These are phyloP conservation scores for Anoncus sp. DNA, from an alignment of 2,888 invertebrate species.

Conservation along the genomic window DNA sequence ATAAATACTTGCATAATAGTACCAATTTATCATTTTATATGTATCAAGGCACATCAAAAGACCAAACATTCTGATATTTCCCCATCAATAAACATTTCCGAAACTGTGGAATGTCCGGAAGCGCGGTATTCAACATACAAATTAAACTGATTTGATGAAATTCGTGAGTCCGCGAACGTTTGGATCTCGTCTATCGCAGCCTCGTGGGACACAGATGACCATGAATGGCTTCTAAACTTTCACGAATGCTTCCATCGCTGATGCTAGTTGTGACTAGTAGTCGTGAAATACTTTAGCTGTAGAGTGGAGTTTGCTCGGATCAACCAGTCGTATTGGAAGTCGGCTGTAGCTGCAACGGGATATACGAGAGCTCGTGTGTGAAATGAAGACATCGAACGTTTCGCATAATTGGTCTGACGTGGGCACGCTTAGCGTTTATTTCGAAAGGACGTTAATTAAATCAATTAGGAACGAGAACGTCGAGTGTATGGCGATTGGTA, in stretches of 20 bases:
- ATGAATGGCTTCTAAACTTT: conserved; percentile 43
- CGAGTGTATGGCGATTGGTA: conserved; percentile 73
- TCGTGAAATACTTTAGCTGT: conserved; percentile 36
- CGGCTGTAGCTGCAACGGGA: conserved; percentile 3
- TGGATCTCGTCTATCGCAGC: conserved; percentile 18
- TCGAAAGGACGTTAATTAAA: conserved; percentile 77
- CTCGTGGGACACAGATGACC: conserved; percentile 49
- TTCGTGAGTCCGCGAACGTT: conserved; percentile 49
- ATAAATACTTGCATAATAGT: conserved; percentile 3
- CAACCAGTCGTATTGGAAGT: conserved; percentile 33
- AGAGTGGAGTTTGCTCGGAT: conserved; percentile 42
- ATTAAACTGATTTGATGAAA: conserved; percentile 55
- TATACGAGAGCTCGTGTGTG: conserved; percentile 26
- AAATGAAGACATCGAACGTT: conserved; percentile 68
- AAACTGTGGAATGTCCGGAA: conserved; percentile 10
- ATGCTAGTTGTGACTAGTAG: conserved; percentile 49
- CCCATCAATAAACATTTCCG: conserved; percentile 1
- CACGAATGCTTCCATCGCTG: conserved; percentile 20
- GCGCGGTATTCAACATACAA: conserved; percentile 10
- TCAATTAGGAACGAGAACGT: conserved; percentile 71
- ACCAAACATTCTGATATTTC: background rate
- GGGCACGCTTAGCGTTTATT: conserved; percentile 68
- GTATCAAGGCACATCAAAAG: background rate
- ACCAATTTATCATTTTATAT: conserved; percentile 2
- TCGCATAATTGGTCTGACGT: conserved; percentile 72